Conservation (phyloP, 2,113 vertebrate species). For the Callocephalon fimbriatum region DNA sequence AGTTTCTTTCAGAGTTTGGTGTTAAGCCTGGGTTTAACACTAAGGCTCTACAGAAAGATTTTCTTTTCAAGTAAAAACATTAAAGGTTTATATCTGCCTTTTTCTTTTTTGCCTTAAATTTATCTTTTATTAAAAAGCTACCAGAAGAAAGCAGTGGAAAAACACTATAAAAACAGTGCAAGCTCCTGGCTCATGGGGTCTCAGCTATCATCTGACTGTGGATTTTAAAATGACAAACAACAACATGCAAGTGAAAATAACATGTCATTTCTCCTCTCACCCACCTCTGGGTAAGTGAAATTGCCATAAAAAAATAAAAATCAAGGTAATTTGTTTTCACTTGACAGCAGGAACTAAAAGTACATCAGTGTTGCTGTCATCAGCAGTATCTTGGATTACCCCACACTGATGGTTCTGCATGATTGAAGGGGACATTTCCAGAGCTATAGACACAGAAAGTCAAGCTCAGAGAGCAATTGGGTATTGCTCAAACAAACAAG, state of each 20-base stretch:
- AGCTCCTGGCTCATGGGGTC: background rate
- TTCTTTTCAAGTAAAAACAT: background rate
- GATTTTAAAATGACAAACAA: conserved; percentile 13
- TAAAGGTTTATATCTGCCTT: background rate
- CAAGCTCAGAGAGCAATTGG: background rate
- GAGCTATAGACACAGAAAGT: background rate
- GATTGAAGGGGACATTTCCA: background rate
- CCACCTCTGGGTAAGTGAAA: background rate
- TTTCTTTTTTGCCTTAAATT: background rate
- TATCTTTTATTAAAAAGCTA: background rate
- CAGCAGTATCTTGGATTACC: background rate
- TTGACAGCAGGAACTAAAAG: conserved; percentile 34
- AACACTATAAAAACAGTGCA: background rate
- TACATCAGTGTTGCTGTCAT: background rate
- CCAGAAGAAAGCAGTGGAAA: background rate
- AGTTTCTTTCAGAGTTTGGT: background rate
- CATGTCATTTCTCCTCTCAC: background rate
- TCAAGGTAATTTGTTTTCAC: conserved; percentile 28
- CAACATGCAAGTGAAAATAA: conserved; percentile 27
- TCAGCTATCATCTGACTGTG: background rate
- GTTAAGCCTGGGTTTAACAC: background rate
- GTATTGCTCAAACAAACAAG: background rate
- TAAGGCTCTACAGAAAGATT: background rate
- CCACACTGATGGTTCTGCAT: background rate
- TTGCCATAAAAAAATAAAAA: background rate